Percentiles rank a stretch among this genome's conserved stretches.
Evolutionary conservation across 2,888 invertebrate species (phyloP).

Genomic region (Blastobasis adustella): DNA sequence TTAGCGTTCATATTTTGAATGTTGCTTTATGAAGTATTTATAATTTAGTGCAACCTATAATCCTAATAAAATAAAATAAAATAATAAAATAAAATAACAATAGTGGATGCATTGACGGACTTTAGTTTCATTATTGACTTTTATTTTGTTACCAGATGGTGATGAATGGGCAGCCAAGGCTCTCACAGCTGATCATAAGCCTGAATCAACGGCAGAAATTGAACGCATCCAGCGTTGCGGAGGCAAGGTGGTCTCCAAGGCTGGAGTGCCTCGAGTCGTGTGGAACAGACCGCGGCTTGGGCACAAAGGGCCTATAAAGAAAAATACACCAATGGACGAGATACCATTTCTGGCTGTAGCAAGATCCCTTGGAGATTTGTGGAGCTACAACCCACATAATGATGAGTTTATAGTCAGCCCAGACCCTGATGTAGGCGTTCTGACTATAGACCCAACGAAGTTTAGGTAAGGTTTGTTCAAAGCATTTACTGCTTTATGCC

Average conservation of each 20-base stretch:
- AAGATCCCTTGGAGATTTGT: constrained; percentile 95
- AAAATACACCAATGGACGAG: constrained; percentile 93
- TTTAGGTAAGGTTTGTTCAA: constrained; percentile 62
- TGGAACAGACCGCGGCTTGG: constrained; percentile 95
- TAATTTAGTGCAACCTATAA: too few relatives aligned
- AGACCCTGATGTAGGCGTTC: constrained; percentile 94
- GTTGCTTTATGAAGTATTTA: too few relatives aligned
- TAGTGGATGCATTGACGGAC: too few relatives aligned
- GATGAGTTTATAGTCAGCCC: constrained; percentile 98
- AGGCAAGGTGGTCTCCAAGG: constrained; percentile 82
- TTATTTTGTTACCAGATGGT: constrained; percentile 50
- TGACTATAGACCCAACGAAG: constrained; percentile 84
- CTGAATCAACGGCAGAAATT: constrained; percentile 89
- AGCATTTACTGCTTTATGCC: neutral
- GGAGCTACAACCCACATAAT: constrained; percentile 95
- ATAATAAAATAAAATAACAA: too few relatives aligned
- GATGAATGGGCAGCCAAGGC: constrained; percentile 86
- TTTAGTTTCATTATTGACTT: neutral
- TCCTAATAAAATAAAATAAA: too few relatives aligned
- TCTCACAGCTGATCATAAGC: constrained; percentile 95
- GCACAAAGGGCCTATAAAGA: constrained; percentile 86
- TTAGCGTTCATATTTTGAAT: too few relatives aligned
- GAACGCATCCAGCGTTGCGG: constrained; percentile 87
- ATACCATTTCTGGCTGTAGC: constrained; percentile 98
- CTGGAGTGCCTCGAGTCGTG: constrained; percentile 95